Evolutionary conservation across 1,140 invertebrate genomes (phyloP), one percentile per base, ranked within the genome.

Genomic region (Tribolium castaneum): DNA sequence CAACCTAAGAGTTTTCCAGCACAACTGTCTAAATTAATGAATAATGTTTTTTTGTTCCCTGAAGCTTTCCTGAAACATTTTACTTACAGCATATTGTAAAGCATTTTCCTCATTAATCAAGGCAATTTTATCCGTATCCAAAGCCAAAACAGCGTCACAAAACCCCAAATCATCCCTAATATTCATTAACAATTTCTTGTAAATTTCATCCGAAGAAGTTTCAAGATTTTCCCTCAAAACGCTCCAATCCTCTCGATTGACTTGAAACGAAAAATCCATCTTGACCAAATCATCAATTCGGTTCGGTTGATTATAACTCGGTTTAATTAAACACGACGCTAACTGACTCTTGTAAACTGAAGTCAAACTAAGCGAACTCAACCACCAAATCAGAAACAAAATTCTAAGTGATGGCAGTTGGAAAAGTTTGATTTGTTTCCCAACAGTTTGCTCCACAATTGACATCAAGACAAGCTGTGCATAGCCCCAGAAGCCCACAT

Each of bases 261-360:
- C 73, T 51, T 79, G 51, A 62, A 79, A 72, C 34, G 14, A 12
- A 49, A 16, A 79, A 59, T 39, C 51, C 19, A 50, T 70, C 22
- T 72, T 16, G 10, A 76, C 74, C 13, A 79, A 56, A 16, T 76
- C 74, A 14, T 76, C 50, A 34, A 79, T 54, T 1, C 34, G 19
- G 6, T 70, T 16, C 0, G 73, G 73, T 79, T 76, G 39, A 9
- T 25, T 50, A 14, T 25, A 34, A 0, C 22, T 52, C 10, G 73
- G 78, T 4, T 62, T 76, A 13, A 79, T 79, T 51, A 79, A 70
- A 22, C 14, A 45, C 13, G 78, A 79, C 2, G 73, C 73, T 25
- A 79, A 34, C 59, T 79, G 70, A 19, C 73, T 79, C 16, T 76
- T 79, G 39, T 79, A 79, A 2, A 66, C 19, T n/a, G 78, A 76